Percentiles rank a stretch among this genome's conserved stretches.
Conservation (phyloP, 2,797 vertebrate genomes). For the Platalea minor region DNA sequence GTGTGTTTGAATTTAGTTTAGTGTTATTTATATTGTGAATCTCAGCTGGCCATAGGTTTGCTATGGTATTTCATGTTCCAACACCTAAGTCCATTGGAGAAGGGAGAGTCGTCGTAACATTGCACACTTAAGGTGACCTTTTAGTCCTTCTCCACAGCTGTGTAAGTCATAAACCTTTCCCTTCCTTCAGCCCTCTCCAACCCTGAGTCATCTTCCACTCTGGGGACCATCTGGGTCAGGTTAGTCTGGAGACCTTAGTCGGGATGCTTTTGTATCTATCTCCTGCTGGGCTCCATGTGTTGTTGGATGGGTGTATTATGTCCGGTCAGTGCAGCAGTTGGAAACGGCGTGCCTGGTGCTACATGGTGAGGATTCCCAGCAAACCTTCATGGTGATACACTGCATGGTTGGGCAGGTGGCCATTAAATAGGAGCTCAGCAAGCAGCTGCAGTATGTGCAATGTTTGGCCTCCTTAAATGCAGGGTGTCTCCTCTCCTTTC, state of each 20-base stretch:
- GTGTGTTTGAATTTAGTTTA: not conserved
- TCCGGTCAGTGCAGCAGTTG: not conserved
- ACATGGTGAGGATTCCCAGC: not conserved
- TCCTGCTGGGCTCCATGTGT: not conserved
- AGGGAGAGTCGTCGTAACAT: not conserved
- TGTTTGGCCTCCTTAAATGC: not conserved
- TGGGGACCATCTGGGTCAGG: not conserved
- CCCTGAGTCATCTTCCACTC: not conserved
- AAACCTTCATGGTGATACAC: not conserved
- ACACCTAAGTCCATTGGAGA: not conserved
- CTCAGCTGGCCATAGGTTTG: not conserved
- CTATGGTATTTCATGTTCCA: not conserved
- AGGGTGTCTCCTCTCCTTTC: not conserved
- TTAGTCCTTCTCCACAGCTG: not conserved
- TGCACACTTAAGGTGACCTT: not conserved
- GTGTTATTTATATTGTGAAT: not conserved
- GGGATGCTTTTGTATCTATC: not conserved
- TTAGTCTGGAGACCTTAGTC: not conserved
- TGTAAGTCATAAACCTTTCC: not conserved
- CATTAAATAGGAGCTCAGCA: not conserved
- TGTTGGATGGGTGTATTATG: not conserved
- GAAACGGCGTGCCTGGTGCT: not conserved
- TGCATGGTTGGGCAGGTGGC: not conserved
- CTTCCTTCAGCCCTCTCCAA: not conserved
- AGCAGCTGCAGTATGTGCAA: not conserved